Conservation (phyloP, 2,888 invertebrate genomes). For the Perizoma flavofasciatum region DNA sequence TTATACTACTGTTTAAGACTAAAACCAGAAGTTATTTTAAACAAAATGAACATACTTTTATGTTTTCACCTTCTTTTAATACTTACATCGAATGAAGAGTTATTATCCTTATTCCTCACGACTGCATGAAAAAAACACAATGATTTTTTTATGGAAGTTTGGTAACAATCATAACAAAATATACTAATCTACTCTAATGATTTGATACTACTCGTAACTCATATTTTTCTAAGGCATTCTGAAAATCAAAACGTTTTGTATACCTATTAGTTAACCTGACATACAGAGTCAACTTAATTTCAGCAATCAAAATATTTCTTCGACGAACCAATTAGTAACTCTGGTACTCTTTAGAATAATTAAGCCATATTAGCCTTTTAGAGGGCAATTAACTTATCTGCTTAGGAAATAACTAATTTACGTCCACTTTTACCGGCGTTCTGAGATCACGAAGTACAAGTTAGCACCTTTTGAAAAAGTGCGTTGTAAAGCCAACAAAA, state of each 20-base stretch:
- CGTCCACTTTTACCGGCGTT: slow-evolving; percentile 66
- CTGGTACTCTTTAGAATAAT: slow-evolving; percentile 39
- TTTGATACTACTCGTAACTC: too few relatives aligned
- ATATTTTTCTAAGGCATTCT: too few relatives aligned
- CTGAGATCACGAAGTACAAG: slow-evolving; percentile 69
- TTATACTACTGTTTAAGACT: neutral
- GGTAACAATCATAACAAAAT: too few relatives aligned
- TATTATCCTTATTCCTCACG: slow-evolving; percentile 15
- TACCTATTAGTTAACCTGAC: too few relatives aligned
- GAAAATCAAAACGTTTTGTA: too few relatives aligned
- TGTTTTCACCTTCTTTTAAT: neutral
- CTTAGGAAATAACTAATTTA: slow-evolving; percentile 67
- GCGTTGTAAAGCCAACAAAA: slow-evolving; percentile 43
- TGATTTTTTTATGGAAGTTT: neutral
- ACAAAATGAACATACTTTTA: slow-evolving; percentile 6
- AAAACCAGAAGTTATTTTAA: slow-evolving; percentile 4
- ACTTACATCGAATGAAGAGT: slow-evolving; percentile 25
- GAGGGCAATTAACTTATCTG: slow-evolving; percentile 51
- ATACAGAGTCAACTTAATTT: slow-evolving; percentile 22
- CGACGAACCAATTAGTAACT: slow-evolving; percentile 37
- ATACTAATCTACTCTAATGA: too few relatives aligned
- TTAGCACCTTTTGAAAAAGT: slow-evolving; percentile 71
- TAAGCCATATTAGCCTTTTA: slow-evolving; percentile 40
- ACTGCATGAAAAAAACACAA: slow-evolving; percentile 29
- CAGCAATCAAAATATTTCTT: slow-evolving; percentile 37